Conservation (phyloP, 2,888 invertebrate genomes). For the Himalopsyche kuldschensis region DNA sequence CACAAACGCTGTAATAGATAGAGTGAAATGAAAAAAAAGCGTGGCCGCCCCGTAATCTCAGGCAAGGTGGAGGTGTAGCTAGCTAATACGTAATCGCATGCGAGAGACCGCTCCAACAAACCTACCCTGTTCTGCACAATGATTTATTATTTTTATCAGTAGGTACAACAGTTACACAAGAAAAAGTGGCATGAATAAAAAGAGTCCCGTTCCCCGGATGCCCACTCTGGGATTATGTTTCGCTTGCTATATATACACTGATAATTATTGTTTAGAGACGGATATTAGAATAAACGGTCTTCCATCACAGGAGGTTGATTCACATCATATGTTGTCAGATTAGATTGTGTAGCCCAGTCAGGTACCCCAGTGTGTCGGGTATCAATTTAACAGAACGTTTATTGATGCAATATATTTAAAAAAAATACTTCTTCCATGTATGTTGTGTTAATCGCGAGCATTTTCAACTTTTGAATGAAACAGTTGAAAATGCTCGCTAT, state of each 20-base stretch:
- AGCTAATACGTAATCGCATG: slow-evolving; percentile 31
- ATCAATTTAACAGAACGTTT: too few relatives aligned
- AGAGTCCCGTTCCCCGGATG: not conserved
- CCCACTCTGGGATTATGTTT: slow-evolving; percentile 17
- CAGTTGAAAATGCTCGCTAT: too few relatives aligned
- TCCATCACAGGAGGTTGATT: too few relatives aligned
- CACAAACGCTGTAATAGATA: not conserved
- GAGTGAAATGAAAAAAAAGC: not conserved
- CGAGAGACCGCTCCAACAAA: slow-evolving; percentile 30
- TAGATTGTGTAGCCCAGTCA: too few relatives aligned
- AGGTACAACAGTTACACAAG: slow-evolving; percentile 33
- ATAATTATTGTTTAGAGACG: not conserved
- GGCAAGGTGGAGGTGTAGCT: not conserved
- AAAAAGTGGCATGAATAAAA: slow-evolving; percentile 38
- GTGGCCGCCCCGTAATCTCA: not conserved
- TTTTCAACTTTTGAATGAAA: too few relatives aligned
- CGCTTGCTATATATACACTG: slow-evolving; percentile 3
- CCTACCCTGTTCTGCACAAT: slow-evolving; percentile 27
- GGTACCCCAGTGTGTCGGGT: too few relatives aligned
- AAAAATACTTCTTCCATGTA: too few relatives aligned
- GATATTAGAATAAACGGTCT: not conserved
- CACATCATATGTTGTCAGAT: too few relatives aligned
- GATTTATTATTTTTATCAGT: slow-evolving; percentile 39
- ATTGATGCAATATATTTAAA: too few relatives aligned
- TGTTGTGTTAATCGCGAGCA: too few relatives aligned